Evolutionary conservation across 2,888 invertebrate species (phyloP).

Genomic region (Choristoneura rosaceana): DNA sequence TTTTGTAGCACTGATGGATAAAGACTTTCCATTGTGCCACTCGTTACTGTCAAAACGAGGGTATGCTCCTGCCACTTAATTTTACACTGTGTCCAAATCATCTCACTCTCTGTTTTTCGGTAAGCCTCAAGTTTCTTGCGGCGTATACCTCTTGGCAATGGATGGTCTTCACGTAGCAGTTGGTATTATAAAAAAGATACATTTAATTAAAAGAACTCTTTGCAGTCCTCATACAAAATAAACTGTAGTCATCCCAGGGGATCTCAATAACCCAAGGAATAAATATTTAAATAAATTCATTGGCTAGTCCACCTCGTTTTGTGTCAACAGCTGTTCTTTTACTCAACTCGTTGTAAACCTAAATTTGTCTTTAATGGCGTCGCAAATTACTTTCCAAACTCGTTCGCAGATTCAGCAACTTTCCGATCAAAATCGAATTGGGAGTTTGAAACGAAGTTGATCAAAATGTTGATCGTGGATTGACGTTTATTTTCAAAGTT

Average conservation of each 20-base stretch:
- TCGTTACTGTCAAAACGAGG: no score
- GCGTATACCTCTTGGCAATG: no score
- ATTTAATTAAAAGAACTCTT: no score
- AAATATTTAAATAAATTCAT: constrained; percentile 15
- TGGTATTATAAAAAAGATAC: no score
- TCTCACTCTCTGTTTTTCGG: no score
- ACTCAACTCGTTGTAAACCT: constrained; percentile 35
- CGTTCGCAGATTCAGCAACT: constrained; percentile 32
- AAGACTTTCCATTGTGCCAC: no score
- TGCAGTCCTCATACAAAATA: no score
- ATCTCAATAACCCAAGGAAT: neutral
- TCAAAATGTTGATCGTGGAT: constrained; percentile 40
- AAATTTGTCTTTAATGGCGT: constrained; percentile 39
- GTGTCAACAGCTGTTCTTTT: constrained; percentile 30
- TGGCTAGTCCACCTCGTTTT: constrained; percentile 13
- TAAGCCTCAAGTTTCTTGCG: no score
- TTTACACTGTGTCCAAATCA: no score
- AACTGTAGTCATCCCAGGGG: neutral
- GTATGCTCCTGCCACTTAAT: no score
- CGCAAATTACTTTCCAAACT: constrained; percentile 40
- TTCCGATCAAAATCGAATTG: constrained; percentile 41
- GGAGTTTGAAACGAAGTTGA: constrained; percentile 38
- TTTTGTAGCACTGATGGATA: no score
- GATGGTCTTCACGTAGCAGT: no score
- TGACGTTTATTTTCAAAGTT: constrained; percentile 37